Evolutionary conservation across 2,797 vertebrate genomes (phyloP).

Genomic region (Esox masquinongy): DNA sequence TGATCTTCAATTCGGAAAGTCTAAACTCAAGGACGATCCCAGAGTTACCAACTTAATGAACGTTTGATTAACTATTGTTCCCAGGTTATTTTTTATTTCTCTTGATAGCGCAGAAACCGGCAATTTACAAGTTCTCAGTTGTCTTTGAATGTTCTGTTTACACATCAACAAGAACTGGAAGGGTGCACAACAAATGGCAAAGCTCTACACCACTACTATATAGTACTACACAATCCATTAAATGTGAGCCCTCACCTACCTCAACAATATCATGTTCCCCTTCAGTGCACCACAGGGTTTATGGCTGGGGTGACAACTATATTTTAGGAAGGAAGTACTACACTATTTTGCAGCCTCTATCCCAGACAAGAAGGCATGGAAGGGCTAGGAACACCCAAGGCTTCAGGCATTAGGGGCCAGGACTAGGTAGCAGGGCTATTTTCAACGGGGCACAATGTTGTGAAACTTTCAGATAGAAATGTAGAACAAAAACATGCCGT

Average conservation of each 20-base stretch:
- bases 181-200: neutral
- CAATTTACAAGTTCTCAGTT: no score
- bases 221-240: neutral
- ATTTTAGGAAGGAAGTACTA: slow-evolving; percentile 40
- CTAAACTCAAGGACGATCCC: no score
- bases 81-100: no score
- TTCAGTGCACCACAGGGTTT: neutral
- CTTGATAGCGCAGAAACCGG: no score
- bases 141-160: neutral
- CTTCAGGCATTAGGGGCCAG: slow-evolving; percentile 38
- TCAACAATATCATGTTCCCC: neutral
- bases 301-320: neutral
- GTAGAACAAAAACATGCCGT: neutral
- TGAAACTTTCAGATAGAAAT: neutral
- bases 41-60: no score
- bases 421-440: slow-evolving; percentile 2
- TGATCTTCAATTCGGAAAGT: no score
- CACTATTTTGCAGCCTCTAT: slow-evolving; percentile 52
- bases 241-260: neutral
- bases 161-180: neutral
- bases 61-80: no score
- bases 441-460: neutral
- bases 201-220: neutral
- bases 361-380: slow-evolving; percentile 39
- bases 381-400: slow-evolving; percentile 47